Base-by-base conservation (phyloP, 2,113 vertebrate genomes). In the Nerophis lumbriciformis region DNA sequence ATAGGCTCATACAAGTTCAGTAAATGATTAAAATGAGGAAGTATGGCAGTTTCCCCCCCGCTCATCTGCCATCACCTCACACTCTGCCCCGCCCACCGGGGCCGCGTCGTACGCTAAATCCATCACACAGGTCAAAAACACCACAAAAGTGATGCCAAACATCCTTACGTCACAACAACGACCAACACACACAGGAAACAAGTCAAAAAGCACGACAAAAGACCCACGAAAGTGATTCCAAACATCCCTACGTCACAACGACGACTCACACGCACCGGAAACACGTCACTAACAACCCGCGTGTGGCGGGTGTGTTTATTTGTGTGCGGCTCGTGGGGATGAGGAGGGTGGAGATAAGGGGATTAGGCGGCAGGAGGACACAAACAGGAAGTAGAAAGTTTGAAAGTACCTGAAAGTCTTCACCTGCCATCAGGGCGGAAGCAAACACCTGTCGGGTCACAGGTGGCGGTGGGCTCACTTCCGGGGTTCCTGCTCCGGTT, bases 41-140 rank as follows among this genome's bases (percentile, higher is more conserved):
- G 21, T 61, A 21, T 44, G 53, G 38, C 65, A 60, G 53, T 75
- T 4, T 28, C 19, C 11, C 61, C 55, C 76, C 79, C 77, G 66
- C 76, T 71, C 80, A 71, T 56, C 71, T 48, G 70, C 60, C 63
- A 42, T 44, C 42, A 2, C 42, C 2, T 8, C 42, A 8, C 42
- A 44, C 42, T 9, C 48, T 9, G 59, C 67, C 53, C 78, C 80
- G 68, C 76, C 72, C 73, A 1, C 37, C 63, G 6, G 77, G 56
- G 53, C 15, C 48, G 48, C 67, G 10, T 51, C 13, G 72, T 6
- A 13, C 50, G 0, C 45, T 0, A 4, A 65, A 63, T 47, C 16
- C 1, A 67, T 36, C 37, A 16, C 12, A 8, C 60, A 12, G 28
- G 6, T 28, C n/a, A 8, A 12, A 11, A 57, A 48, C 1, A 5